Evolutionary conservation across 2,113 vertebrate genomes (phyloP).

Genomic region (Pituophis catenifer): DNA sequence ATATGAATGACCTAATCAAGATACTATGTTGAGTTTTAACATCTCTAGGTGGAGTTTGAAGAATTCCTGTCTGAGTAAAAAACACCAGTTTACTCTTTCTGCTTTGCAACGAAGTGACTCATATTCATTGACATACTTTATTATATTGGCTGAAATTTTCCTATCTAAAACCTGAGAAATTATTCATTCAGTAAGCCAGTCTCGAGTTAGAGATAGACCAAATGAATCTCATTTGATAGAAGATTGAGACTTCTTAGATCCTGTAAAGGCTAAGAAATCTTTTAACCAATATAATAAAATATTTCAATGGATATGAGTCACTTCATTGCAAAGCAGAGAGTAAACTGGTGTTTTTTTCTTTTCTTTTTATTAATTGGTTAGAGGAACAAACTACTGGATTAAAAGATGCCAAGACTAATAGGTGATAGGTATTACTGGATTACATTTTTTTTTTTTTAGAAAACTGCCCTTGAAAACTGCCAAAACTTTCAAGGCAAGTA

Average conservation of each 20-base stretch:
- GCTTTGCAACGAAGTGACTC: too few species aligned
- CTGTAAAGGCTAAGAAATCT: neutral
- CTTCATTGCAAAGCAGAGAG: neutral
- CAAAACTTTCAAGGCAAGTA: slow-evolving; percentile 17
- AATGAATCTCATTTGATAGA: neutral
- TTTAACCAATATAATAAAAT: neutral
- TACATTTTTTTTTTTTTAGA: neutral
- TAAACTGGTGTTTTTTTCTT: neutral
- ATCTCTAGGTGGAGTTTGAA: neutral
- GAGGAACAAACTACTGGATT: neutral
- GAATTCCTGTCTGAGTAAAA: neutral
- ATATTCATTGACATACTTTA: too few species aligned
- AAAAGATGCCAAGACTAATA: neutral
- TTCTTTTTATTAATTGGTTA: neutral
- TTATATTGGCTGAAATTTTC: neutral
- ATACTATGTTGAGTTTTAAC: neutral
- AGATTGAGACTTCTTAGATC: neutral
- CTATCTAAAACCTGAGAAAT: neutral
- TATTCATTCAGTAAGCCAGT: neutral
- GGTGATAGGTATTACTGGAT: neutral
- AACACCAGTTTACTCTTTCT: neutral
- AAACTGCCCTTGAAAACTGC: neutral
- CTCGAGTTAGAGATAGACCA: neutral
- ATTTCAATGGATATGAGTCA: neutral
- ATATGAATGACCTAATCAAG: neutral